Base-by-base conservation (phyloP, 1,140 invertebrate genomes). In the Ostrea denselamellosa region DNA sequence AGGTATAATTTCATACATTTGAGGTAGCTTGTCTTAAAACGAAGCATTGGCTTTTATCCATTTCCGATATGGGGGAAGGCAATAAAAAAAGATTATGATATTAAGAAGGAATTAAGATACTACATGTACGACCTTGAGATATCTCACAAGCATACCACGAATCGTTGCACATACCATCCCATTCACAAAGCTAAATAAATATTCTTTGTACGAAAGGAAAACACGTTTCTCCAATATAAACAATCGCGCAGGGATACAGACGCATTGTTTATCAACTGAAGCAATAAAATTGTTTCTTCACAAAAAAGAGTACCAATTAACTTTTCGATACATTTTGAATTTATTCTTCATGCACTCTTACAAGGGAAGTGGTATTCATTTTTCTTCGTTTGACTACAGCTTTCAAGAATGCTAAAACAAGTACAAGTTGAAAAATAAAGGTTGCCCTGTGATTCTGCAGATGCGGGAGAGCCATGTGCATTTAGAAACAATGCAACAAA, bases 181-280 rank as follows among this genome's bases (percentile, higher is more conserved):
- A 77, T 77, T 77, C 68, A 77, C 68, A 77, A 77, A 77, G 25
- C 25, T 77, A 28, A 77, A 77, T 77, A 77, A 77, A 77, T 77
- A 77, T 34, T 77, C 68, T 77, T 77, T 77, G 68, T 14, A 28
- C 2, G 12, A 77, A 25, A 77, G 28, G 25, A 77, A 77, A 77
- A 77, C 68, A 77, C 25, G 28, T 77, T 22, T 14, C 68, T 14
- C 14, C 8, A 8, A 77, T 77, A 34, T 77, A 77, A 77, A 77
- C 68, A 44, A 77, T 77, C 28, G 12, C 9, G 9, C 9, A 28
- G 68, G 25, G 28, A 62, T 19, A 77, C 68, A 28, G 12, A 25
- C 14, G 28, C 68, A 77, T 14, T 77, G n/a, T 77, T 25, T 77
- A 77, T 28, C 25, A 77, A 28, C 25, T 14, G 28, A 22, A 77